phyloP scores from a whole-genome alignment of 2,797 vertebrate genomes.

The Arctocebus calabarensis region DNA sequence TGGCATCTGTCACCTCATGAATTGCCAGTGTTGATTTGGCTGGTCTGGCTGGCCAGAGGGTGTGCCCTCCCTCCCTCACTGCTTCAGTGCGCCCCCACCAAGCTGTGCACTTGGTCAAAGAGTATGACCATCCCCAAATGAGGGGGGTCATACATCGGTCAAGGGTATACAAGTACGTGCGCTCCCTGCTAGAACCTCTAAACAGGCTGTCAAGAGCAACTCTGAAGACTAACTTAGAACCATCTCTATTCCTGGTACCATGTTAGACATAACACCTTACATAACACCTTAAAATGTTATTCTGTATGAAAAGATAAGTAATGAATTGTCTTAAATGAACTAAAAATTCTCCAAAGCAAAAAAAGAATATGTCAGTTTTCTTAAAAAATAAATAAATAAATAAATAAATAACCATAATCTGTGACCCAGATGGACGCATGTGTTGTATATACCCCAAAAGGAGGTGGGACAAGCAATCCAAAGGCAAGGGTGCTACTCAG shows the following conservation, averaged over 20 bases:
- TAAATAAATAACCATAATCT: neutral
- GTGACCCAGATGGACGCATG: neutral
- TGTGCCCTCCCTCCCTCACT: neutral
- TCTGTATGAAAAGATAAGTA: neutral
- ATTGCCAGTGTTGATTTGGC: neutral
- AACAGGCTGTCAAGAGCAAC: neutral
- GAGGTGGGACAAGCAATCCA: neutral
- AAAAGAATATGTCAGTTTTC: neutral
- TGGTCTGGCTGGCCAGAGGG: neutral
- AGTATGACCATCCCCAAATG: neutral
- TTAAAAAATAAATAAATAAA: neutral
- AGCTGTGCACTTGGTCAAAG: neutral
- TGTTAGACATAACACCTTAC: neutral
- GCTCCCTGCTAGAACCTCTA: neutral
- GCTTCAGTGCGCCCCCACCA: neutral
- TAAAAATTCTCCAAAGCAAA: neutral
- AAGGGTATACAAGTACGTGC: neutral
- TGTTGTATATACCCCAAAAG: neutral
- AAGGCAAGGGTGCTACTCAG: neutral
- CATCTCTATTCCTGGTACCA: neutral
- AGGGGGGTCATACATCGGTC: neutral
- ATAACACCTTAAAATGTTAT: neutral
- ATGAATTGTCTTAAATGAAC: neutral
- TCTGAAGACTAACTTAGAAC: neutral
- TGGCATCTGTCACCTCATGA: neutral